Percentiles rank a stretch among this genome's conserved stretches.
These are phyloP conservation scores for Tamandua tetradactyla DNA, from an alignment of 2,797 vertebrate species.

Conservation along the genomic window DNA sequence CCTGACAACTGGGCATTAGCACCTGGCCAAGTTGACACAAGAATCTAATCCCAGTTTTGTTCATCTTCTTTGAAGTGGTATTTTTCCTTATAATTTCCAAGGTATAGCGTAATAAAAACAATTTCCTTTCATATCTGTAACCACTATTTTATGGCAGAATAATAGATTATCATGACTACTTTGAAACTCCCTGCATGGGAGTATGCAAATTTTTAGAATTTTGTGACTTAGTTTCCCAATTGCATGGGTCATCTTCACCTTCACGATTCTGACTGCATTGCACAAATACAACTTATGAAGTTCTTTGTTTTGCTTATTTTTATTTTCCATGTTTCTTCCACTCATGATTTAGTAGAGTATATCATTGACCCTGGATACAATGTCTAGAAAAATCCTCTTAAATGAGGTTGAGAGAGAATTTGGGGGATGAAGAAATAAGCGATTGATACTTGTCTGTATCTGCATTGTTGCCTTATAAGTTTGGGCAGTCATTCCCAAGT, in stretches of 20 bases:
- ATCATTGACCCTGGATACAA: fast-evolving
- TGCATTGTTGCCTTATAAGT: fast-evolving
- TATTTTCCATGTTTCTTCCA: neutral
- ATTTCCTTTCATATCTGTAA: neutral
- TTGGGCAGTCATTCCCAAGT: no score
- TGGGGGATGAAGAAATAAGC: neutral
- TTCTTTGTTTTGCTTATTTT: neutral
- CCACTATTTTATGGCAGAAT: neutral
- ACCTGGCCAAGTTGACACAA: no score
- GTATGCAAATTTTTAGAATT: neutral
- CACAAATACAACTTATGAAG: neutral
- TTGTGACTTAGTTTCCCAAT: fast-evolving
- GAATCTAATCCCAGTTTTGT: no score
- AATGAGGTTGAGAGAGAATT: fast-evolving
- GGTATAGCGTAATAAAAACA: neutral
- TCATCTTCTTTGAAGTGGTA: neutral
- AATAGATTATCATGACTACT: fast-evolving
- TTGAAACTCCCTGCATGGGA: neutral
- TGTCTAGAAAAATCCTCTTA: neutral
- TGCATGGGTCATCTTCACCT: fast-evolving
- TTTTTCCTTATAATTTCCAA: neutral
- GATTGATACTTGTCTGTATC: neutral
- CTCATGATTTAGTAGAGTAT: neutral
- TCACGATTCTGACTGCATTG: neutral
- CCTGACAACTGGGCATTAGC: no score